These are phyloP conservation scores for Typhlichthys eigenmanni DNA, from an alignment of 2,797 vertebrate species.

Conservation along the genomic window DNA sequence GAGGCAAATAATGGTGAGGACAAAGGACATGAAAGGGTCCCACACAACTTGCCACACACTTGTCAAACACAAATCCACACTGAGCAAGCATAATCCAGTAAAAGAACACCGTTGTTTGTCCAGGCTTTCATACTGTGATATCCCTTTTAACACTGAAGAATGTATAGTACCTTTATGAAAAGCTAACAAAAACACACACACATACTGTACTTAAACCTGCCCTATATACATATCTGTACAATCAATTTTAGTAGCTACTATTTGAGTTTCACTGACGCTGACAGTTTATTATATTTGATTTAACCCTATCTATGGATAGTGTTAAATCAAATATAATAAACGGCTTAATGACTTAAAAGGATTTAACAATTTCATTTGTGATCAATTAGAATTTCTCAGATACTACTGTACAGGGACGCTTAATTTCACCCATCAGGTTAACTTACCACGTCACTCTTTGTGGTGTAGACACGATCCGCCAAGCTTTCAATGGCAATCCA, in stretches of 20 bases:
- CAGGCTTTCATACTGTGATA: constrained; percentile 4
- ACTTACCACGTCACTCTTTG: constrained; percentile 91
- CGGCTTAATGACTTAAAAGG: no score
- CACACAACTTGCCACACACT: constrained; percentile 14
- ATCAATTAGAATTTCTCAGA: neutral
- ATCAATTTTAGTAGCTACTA: neutral
- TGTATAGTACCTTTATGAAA: neutral
- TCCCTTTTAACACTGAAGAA: constrained; percentile 4
- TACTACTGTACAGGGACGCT: constrained; percentile 2
- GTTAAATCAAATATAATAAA: no score
- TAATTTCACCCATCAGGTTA: neutral
- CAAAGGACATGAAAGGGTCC: neutral
- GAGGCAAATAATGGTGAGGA: neutral
- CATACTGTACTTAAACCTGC: neutral
- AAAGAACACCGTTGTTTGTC: constrained; percentile 14
- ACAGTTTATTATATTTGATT: no score
- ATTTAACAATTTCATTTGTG: no score
- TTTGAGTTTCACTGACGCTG: neutral
- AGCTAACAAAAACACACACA: neutral
- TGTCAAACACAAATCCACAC: constrained; percentile 8
- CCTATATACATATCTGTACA: neutral
- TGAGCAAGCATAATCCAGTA: constrained; percentile 20
- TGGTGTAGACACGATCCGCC: constrained; percentile 91
- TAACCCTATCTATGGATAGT: no score
- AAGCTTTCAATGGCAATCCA: constrained; percentile 95